phyloP scores from a whole-genome alignment of 2,888 invertebrate genomes.

The Andrena hattorfiana region DNA sequence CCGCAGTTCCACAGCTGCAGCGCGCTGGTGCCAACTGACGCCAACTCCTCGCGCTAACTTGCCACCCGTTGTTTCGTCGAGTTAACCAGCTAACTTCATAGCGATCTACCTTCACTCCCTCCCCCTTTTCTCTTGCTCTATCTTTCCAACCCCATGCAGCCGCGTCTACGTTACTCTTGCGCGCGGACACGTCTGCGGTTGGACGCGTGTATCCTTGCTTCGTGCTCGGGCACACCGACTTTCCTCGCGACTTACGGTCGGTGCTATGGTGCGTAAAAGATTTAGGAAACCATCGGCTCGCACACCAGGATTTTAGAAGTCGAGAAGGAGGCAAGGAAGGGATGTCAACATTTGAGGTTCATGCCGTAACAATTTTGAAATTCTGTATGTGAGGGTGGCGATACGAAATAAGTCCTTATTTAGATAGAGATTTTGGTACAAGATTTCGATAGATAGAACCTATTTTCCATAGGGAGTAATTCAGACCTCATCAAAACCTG shows the following conservation, averaged over 20 bases:
- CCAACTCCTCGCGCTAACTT: slow-evolving; percentile 81
- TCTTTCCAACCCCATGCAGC: slow-evolving; percentile 23
- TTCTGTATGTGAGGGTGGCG: not conserved
- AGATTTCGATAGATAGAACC: no score
- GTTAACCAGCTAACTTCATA: slow-evolving; percentile 82
- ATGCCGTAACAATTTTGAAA: not conserved
- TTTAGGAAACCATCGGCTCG: slow-evolving; percentile 6
- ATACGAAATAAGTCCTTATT: no score
- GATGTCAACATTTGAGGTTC: not conserved
- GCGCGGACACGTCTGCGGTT: slow-evolving; percentile 52
- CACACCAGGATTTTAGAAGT: not conserved
- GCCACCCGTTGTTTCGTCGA: slow-evolving; percentile 81
- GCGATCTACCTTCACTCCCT: slow-evolving; percentile 74
- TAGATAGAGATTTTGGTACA: no score
- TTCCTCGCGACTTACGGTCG: slow-evolving; percentile 14
- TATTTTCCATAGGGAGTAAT: no score
- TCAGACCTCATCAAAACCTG: no score
- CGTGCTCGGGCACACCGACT: not conserved
- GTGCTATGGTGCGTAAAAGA: slow-evolving; percentile 24
- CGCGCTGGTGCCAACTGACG: slow-evolving; percentile 79
- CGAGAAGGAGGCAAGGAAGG: not conserved
- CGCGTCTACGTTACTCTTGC: slow-evolving; percentile 44
- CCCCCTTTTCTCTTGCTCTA: slow-evolving; percentile 46
- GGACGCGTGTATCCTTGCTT: slow-evolving; percentile 43
- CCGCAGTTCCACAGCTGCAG: slow-evolving; percentile 38